phyloP scores from a whole-genome alignment of 2,888 invertebrate species.

The Carpatolechia fugitivella region DNA sequence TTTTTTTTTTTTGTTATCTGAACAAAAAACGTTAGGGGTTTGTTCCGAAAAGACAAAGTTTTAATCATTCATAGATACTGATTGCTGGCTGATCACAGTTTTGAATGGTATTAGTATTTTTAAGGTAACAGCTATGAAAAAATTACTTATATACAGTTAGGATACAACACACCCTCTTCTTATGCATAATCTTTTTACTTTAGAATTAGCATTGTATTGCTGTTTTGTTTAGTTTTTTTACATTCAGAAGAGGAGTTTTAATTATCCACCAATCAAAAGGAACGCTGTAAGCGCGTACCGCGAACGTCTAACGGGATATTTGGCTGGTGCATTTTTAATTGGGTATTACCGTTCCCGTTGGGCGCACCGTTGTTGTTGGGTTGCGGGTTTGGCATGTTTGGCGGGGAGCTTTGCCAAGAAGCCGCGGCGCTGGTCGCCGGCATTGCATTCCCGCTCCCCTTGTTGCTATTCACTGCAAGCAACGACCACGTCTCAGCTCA shows the following conservation, averaged over 20 bases:
- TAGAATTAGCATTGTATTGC: not conserved
- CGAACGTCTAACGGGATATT: not conserved
- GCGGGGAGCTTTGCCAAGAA: slow-evolving; percentile 68
- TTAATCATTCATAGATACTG: too few species aligned
- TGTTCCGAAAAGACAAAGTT: too few species aligned
- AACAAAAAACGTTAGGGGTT: too few species aligned
- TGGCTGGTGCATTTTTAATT: slow-evolving; percentile 11
- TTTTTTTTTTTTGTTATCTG: too few species aligned
- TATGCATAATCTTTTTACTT: too few species aligned
- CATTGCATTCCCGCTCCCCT: slow-evolving; percentile 65
- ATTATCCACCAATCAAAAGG: not conserved
- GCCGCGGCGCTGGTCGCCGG: slow-evolving; percentile 65
- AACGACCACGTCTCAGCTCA: slow-evolving; percentile 7
- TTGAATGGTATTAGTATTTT: too few species aligned
- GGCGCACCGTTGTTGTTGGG: slow-evolving; percentile 72
- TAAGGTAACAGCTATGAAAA: too few species aligned
- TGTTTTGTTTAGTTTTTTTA: not conserved
- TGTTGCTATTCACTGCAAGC: slow-evolving; percentile 74
- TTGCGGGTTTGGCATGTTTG: slow-evolving; percentile 71
- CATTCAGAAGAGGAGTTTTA: too few species aligned
- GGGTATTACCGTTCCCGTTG: slow-evolving; percentile 58
- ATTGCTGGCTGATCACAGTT: too few species aligned
- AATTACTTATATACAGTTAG: too few species aligned
- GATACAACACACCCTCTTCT: too few species aligned
- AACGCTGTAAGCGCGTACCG: not conserved